phyloP scores from a whole-genome alignment of 1,140 invertebrate genomes.

The Microplitis demolitor region DNA sequence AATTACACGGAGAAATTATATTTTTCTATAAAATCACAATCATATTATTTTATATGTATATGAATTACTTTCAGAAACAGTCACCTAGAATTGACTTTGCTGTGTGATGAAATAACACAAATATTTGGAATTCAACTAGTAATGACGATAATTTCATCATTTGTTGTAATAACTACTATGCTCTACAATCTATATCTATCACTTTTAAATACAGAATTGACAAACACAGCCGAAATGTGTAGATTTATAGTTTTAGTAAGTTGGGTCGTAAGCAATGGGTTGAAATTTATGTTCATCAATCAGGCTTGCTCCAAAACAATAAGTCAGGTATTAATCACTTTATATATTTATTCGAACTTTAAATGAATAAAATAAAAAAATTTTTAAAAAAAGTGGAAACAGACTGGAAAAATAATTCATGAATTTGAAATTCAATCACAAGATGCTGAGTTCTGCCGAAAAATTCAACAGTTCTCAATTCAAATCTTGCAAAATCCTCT shows the following conservation, averaged over 20 bases:
- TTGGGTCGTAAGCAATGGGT: no score
- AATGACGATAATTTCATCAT: background rate
- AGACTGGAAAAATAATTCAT: background rate
- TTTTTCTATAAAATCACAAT: no score
- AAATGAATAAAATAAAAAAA: no score
- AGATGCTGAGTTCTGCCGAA: background rate
- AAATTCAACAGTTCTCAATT: background rate
- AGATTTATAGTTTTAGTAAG: no score
- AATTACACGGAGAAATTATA: no score
- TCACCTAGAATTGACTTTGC: background rate
- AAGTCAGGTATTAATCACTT: no score
- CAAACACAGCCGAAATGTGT: no score
- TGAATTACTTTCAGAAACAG: background rate
- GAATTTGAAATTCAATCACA: background rate
- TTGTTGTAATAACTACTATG: background rate
- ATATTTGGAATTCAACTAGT: background rate
- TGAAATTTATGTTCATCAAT: no score
- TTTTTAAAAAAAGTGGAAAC: background rate
- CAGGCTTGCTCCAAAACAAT: no score
- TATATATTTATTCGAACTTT: background rate
- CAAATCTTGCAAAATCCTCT: background rate
- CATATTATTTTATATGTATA: no score
- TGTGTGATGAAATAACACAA: background rate
- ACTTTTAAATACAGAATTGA: no score
- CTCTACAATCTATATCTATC: no score